A percentile compares a stretch with the other conserved stretches of the same genome.
Conservation (phyloP, 2,113 vertebrate genomes). For the Macquaria ambigua region DNA sequence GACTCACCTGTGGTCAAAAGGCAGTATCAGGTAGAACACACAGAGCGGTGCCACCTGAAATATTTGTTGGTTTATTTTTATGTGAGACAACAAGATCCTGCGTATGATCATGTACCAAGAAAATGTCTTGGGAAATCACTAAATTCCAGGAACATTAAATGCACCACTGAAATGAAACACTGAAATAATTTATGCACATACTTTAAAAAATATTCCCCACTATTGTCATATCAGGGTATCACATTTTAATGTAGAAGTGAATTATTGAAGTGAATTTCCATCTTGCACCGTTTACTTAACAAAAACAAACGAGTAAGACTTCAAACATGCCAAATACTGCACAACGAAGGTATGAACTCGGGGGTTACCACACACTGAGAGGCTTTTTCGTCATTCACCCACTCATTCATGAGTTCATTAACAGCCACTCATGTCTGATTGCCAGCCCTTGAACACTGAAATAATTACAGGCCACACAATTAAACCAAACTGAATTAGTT, state of each 20-base stretch:
- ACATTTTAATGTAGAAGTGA: too few relatives aligned
- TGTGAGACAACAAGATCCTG: constrained; percentile 23
- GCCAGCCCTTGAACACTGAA: constrained; percentile 6
- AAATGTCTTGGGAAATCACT: not conserved
- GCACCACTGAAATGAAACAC: not conserved
- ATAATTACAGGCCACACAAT: not conserved
- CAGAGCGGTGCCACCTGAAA: constrained; percentile 34
- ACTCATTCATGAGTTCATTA: not conserved
- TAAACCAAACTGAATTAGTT: not conserved
- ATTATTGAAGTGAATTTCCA: too few relatives aligned
- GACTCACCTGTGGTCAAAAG: constrained; percentile 63
- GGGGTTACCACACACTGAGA: not conserved
- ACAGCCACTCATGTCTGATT: constrained; percentile 51
- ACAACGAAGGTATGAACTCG: not conserved
- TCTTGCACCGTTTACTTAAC: not conserved
- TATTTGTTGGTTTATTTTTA: constrained; percentile 42
- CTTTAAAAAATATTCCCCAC: too few relatives aligned
- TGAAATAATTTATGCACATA: not conserved
- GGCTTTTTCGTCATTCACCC: not conserved
- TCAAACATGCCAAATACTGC: not conserved
- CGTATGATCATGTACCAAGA: not conserved
- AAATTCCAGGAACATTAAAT: not conserved
- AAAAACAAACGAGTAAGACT: not conserved
- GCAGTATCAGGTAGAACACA: constrained; percentile 35
- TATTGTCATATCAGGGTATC: too few relatives aligned